These are phyloP conservation scores for Campylomormyrus numenius DNA, from an alignment of 2,113 vertebrate genomes.

Conservation along the genomic window DNA sequence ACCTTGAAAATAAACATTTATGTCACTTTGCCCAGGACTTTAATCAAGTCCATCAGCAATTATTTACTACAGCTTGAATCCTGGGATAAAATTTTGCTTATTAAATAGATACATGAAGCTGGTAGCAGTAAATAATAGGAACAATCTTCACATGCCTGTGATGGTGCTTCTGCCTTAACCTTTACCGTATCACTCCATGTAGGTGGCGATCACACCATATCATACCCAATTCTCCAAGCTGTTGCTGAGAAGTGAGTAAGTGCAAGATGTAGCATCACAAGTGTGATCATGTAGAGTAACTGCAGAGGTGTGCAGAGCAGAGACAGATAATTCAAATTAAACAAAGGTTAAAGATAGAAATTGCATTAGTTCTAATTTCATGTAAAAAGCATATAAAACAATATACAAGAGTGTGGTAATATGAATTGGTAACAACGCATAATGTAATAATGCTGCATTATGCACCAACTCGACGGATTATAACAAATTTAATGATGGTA, in stretches of 20 bases:
- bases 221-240: constrained; percentile 86
- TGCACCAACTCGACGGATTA: background rate
- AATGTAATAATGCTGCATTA: background rate
- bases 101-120: background rate
- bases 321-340: background rate
- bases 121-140: background rate
- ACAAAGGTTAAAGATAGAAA: background rate
- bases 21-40: background rate
- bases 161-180: background rate
- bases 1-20: background rate
- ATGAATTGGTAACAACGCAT: background rate
- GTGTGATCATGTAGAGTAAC: background rate
- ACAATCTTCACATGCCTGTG: background rate
- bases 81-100: background rate
- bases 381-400: background rate
- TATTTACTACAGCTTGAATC: constrained; percentile 1
- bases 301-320: background rate
- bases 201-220: constrained; percentile 92
- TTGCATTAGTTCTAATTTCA: background rate
- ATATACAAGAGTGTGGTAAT: background rate
- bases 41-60: background rate
- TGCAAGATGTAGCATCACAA: background rate
- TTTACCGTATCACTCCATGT: constrained; percentile 20
- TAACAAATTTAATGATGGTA: background rate
- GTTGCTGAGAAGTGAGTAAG: constrained; percentile 70